Evolutionary conservation across 2,888 invertebrate genomes (phyloP), one percentile per base, ranked within the genome.

Genomic region (Drosophila incognita): DNA sequence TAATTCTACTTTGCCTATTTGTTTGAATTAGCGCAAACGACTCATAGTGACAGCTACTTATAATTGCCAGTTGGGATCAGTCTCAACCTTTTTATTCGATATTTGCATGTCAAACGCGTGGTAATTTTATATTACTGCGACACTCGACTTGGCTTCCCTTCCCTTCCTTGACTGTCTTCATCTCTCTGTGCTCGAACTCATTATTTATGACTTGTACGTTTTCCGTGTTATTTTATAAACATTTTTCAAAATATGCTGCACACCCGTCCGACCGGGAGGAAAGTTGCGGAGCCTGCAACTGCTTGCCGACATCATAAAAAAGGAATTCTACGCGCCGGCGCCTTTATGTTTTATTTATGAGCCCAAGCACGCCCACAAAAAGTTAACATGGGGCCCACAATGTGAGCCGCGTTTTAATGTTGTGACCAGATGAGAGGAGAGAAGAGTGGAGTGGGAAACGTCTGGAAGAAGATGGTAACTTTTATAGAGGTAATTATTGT

Each of bases 131-230:
- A 89, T 80, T 89, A 82, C 83, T 79, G 73, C 85, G 80, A 76
- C 83, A 89, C 76, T 79, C 62, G 71, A 36, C 38, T 51, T 57
- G 11, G n/a, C 49, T 59, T 51, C 42, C 40, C 27, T n/a, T 1
- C 40, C 27, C 27, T n/a, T 1, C 40, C 27, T n/a, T 21, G n/a
- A 7, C 49, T 15, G 24, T 13, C 1, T 6, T 24, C 27, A 10
- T 35, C 35, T 46, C 35, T 18, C 48, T 24, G 29, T 35, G 29
- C 76, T 74, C 76, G 75, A 88, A 86, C 76, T 72, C 87, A 88
- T 87, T 87, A 90, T 87, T 90, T 87, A 90, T 90, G 90, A 88
- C 90, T 90, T 90, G 90, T 85, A 82, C 86, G 83, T 80, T 87
- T 81, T 83, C 76, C 81, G 82, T 87, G 87, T 83, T 83, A 86